Evolutionary conservation across 2,888 invertebrate species (phyloP).

Genomic region (Apodemia mormo): DNA sequence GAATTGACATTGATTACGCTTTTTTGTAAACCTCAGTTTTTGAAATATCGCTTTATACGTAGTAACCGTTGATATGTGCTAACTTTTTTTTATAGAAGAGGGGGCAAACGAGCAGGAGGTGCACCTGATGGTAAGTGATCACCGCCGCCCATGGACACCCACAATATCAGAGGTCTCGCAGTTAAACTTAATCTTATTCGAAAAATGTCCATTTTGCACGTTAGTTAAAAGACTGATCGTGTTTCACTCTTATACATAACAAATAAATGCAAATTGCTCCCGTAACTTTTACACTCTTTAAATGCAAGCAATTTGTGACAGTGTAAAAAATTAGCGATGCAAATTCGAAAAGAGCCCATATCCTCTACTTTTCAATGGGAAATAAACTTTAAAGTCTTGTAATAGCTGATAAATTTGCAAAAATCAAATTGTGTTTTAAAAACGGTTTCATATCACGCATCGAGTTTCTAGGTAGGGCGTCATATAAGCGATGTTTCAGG

Average conservation of each 20-base stretch:
- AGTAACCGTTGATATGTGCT: too few species aligned
- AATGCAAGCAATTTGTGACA: conserved; percentile 22
- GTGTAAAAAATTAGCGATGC: background rate
- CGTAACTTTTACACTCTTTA: conserved; percentile 24
- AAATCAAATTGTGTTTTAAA: background rate
- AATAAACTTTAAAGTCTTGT: background rate
- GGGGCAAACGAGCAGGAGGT: too few species aligned
- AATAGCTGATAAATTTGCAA: background rate
- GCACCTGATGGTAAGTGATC: too few species aligned
- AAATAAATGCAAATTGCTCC: conserved; percentile 23
- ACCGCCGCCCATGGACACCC: too few species aligned
- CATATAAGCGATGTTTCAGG: conserved; percentile 8
- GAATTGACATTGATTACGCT: too few species aligned
- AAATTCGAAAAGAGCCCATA: background rate
- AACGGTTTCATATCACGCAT: background rate
- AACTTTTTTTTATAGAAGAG: too few species aligned
- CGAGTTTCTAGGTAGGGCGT: background rate
- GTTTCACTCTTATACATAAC: conserved; percentile 5
- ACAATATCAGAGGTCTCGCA: too few species aligned
- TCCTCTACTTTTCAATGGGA: background rate
- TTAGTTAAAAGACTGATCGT: background rate
- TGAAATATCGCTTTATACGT: too few species aligned
- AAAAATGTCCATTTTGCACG: background rate
- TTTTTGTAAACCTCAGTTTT: too few species aligned
- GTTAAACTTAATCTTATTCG: background rate